phyloP scores from a whole-genome alignment of 2,113 vertebrate species.

The Myrmophylax atrothorax region DNA sequence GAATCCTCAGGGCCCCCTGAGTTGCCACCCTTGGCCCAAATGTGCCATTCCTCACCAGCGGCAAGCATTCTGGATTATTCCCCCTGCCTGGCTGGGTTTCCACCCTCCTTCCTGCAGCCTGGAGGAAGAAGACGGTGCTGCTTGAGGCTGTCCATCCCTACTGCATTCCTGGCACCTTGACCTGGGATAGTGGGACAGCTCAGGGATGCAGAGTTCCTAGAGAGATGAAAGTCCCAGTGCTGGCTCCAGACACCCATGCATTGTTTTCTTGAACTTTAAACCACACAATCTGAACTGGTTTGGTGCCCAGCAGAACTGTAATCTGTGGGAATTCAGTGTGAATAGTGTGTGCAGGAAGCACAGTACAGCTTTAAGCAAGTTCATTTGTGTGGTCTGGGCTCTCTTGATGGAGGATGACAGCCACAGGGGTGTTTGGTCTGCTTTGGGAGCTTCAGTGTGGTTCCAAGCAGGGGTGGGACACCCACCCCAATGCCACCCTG shows the following conservation, averaged over 20 bases:
- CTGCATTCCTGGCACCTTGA: neutral
- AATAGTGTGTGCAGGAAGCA: rapidly evolving
- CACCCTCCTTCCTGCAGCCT: neutral
- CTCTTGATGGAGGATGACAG: rapidly evolving
- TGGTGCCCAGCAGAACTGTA: rapidly evolving
- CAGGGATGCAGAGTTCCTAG: neutral
- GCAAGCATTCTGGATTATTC: neutral
- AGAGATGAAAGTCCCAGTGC: neutral
- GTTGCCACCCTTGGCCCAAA: neutral
- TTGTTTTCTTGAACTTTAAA: slow-evolving; percentile 29
- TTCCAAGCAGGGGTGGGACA: neutral
- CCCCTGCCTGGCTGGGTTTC: neutral
- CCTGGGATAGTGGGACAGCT: neutral
- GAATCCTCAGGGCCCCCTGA: neutral
- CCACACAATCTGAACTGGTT: neutral
- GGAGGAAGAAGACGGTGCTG: neutral
- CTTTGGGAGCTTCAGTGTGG: neutral
- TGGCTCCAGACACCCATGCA: neutral
- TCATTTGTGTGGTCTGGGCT: neutral
- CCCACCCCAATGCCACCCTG: neutral
- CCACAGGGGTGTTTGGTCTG: neutral
- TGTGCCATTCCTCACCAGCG: neutral
- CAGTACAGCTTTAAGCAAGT: neutral
- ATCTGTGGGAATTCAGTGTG: neutral
- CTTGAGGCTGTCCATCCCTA: neutral